A percentile compares a stretch with the other conserved stretches of the same genome.
These are phyloP conservation scores for Coptodon bakossiorum DNA, from an alignment of 2,113 vertebrate genomes.

Conservation along the genomic window DNA sequence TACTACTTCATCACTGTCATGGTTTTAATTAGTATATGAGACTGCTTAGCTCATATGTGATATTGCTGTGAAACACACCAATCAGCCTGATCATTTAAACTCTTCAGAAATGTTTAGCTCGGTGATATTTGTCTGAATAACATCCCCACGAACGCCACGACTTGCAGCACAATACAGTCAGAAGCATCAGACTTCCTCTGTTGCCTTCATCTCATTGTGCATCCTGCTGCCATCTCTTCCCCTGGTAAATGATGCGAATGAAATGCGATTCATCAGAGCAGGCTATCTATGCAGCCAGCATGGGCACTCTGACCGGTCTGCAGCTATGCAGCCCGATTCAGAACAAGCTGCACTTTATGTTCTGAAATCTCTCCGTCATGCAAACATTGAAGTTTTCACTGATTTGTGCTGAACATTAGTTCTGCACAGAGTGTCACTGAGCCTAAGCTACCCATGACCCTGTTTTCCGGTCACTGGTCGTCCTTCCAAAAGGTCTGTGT, in stretches of 20 bases:
- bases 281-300: not conserved
- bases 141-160: not conserved
- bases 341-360: not conserved
- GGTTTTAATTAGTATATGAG: not conserved
- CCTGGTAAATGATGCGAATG: not conserved
- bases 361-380: not conserved
- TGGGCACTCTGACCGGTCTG: not conserved
- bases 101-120: not conserved
- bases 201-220: not conserved
- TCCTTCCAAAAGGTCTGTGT: not conserved
- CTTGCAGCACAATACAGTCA: not conserved
- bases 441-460: not conserved
- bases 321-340: not conserved
- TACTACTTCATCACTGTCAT: not conserved
- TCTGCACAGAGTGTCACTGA: not conserved
- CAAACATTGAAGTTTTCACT: not conserved
- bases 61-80: not conserved
- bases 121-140: not conserved
- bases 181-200: not conserved
- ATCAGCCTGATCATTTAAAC: not conserved
- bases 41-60: not conserved
- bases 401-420: not conserved
- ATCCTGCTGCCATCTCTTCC: not conserved
- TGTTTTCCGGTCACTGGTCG: rapidly evolving
- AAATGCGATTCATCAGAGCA: not conserved